Conservation (phyloP, 2,113 vertebrate genomes). For the Megalops atlanticus region DNA sequence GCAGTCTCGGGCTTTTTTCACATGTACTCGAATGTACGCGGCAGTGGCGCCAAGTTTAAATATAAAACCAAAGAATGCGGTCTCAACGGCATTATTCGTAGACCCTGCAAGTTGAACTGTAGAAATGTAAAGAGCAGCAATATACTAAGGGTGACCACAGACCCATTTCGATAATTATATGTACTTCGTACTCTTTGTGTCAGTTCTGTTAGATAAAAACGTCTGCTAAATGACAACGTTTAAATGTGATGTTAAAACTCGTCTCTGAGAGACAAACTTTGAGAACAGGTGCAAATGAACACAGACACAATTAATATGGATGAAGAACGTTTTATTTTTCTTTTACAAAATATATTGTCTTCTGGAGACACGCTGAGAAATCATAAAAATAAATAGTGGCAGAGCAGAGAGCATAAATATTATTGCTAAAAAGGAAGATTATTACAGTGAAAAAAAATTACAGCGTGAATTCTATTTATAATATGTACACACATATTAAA, state of each 20-base stretch:
- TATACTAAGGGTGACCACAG: no score
- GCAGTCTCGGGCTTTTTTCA: not conserved
- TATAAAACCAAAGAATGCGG: no score
- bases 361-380: not conserved
- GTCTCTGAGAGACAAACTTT: no score
- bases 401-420: not conserved
- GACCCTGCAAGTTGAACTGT: no score
- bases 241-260: no score
- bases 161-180: no score
- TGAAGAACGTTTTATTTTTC: not conserved
- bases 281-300: no score
- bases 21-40: not conserved
- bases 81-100: no score
- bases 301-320: not conserved
- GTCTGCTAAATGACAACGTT: not conserved
- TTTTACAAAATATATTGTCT: slow-evolving; percentile 16
- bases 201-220: not conserved
- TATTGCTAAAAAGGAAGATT: not conserved
- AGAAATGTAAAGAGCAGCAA: no score
- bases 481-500: not conserved
- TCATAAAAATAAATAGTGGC: slow-evolving; percentile 25
- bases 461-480: not conserved
- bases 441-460: not conserved
- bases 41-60: not conserved
- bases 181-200: no score